These are phyloP conservation scores for Scopus umbretta DNA, from an alignment of 2,113 vertebrate species.

Conservation along the genomic window DNA sequence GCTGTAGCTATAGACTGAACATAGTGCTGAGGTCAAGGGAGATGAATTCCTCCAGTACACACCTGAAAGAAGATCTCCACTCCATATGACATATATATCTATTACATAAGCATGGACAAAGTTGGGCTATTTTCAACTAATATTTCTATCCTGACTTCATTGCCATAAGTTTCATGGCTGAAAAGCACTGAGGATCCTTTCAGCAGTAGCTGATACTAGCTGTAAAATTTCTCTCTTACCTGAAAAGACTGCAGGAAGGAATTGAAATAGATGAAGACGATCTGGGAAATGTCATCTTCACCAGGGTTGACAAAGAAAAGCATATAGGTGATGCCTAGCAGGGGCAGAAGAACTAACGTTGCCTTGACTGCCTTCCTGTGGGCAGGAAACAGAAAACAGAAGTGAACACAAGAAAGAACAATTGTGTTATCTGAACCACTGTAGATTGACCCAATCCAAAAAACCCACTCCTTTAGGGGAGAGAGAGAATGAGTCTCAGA, in stretches of 20 bases:
- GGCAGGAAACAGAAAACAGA: not conserved
- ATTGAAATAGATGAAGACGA: slow-evolving; percentile 99
- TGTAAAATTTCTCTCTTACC: slow-evolving; percentile 67
- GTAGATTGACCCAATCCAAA: not conserved
- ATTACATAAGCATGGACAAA: not conserved
- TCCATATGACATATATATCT: not conserved
- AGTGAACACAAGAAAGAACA: not conserved
- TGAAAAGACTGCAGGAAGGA: slow-evolving; percentile 98
- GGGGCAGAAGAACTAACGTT: slow-evolving; percentile 89
- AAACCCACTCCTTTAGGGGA: not conserved
- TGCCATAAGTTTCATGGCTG: not conserved
- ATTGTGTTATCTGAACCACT: not conserved
- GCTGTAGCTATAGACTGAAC: not conserved
- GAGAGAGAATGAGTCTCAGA: not conserved
- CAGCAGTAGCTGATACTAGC: not conserved
- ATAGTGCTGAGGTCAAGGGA: not conserved
- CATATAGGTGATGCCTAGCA: slow-evolving; percentile 97
- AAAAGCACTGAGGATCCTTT: not conserved
- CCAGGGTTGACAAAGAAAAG: slow-evolving; percentile 97
- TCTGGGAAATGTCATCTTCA: slow-evolving; percentile 94
- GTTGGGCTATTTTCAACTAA: not conserved
- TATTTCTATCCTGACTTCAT: not conserved
- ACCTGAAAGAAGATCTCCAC: not conserved
- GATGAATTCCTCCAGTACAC: not conserved
- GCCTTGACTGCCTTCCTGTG: slow-evolving; percentile 96